Base-by-base conservation (phyloP, 2,888 invertebrate species). In the Polydrusus cervinus region DNA sequence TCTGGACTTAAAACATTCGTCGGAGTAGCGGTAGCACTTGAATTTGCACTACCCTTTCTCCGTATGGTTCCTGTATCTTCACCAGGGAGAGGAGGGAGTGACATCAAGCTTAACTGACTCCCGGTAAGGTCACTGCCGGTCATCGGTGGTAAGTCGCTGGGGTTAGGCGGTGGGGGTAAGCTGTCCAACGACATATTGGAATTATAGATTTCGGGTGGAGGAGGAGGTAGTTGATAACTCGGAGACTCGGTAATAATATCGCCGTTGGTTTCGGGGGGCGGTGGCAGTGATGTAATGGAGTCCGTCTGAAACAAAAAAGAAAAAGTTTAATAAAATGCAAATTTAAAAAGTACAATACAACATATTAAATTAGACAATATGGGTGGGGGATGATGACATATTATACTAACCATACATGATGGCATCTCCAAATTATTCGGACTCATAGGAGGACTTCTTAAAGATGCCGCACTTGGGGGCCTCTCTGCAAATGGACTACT, bases 171-270 rank as follows among this genome's bases (percentile, higher is more conserved):
- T 14, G 94, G 95, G 0, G 94, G 94, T 74, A 95, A 86, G n/a
- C 94, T 94, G 81, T 95, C 95, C 49, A 95, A 86, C 25, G 95
- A 95, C 11, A 94, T 87, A 13, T 93, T 94, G 0, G 94, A 94
- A 67, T 93, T 91, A 84, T 94, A 93, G 89, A 95, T 91, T 81
- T 92, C 92, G 1, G 91, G 90, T 0, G 94, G 94, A 0, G 94
- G 94, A 1, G 94, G 93, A 0, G 93, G 94, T 16, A 92, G 87
- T 1, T 93, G 92, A 76, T 86, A 86, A 13, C 84, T 84, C 11
- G 90, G 86, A 10, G 90, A 89, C 67, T 90, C 90, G 69, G 76
- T 82, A 9, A 82, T 82, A 25, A 84, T 78, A 68, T 88, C 86
- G 72, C 86, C 85, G 77, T 90, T 90, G 61, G 90, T 90, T 78